Evolutionary conservation across 1,140 invertebrate species (phyloP).

Genomic region (Bombus waltoni): DNA sequence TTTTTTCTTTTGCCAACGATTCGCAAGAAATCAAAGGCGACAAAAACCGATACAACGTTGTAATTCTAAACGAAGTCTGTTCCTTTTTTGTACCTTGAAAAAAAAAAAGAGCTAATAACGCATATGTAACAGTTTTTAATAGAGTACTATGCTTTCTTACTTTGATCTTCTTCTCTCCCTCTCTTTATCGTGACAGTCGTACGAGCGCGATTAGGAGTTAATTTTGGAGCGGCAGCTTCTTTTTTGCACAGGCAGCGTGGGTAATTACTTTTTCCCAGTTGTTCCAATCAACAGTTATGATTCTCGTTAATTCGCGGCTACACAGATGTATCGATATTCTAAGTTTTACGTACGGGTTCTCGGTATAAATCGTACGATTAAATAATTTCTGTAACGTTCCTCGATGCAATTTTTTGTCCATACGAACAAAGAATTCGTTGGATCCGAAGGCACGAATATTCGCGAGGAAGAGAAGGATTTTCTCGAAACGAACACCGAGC

Average conservation of each 20-base stretch:
- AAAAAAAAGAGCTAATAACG: neutral
- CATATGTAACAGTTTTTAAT: neutral
- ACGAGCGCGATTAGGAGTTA: neutral
- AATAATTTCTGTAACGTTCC: neutral
- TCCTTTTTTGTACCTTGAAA: neutral
- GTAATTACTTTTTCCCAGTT: neutral
- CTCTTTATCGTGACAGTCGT: neutral
- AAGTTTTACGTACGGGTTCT: too few species aligned
- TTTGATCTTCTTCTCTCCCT: neutral
- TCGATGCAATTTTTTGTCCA: neutral
- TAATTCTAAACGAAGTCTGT: neutral
- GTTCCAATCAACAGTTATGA: neutral
- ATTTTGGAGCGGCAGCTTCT: neutral
- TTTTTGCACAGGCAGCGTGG: neutral
- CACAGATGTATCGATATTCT: neutral
- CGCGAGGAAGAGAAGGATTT: neutral
- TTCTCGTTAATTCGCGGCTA: neutral
- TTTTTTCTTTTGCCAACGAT: neutral
- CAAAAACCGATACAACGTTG: conserved; percentile 10
- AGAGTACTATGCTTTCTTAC: neutral
- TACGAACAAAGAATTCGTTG: neutral
- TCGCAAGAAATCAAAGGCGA: neutral
- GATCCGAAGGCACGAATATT: neutral
- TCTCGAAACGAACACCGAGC: neutral
- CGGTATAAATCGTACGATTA: too few species aligned